Percentiles rank a stretch among this genome's conserved stretches.
phyloP scores from a whole-genome alignment of 2,888 invertebrate species.

The Scaptodrosophila latifasciaeformis region DNA sequence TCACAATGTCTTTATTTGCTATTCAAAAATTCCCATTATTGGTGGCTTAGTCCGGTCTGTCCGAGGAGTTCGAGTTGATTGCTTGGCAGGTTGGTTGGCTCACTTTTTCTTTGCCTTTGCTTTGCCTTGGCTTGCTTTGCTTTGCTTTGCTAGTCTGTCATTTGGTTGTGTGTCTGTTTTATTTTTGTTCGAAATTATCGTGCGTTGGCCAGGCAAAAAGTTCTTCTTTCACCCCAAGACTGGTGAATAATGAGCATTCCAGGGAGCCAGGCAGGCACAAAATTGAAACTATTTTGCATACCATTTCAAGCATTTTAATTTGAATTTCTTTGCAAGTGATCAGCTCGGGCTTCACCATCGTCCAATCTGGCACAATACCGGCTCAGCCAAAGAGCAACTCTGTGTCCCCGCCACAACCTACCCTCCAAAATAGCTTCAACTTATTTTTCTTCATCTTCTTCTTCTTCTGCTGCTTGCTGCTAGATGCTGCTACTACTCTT shows the following conservation, averaged over 20 bases:
- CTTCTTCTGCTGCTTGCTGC: no score
- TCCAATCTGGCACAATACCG: no score
- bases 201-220: slow-evolving; percentile 1
- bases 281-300: slow-evolving; percentile 70
- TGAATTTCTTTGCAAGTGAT: slow-evolving; percentile 64
- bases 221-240: no score
- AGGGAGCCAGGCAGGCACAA: slow-evolving; percentile 35
- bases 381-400: no score
- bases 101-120: no score
- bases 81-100: no score
- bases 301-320: slow-evolving; percentile 66
- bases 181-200: slow-evolving; percentile 7
- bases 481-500: not conserved
- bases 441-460: no score
- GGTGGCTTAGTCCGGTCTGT: no score
- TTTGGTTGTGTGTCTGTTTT: slow-evolving; percentile 20
- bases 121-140: no score
- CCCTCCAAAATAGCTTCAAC: no score
- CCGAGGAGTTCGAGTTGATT: no score
- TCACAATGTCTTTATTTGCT: slow-evolving; percentile 36
- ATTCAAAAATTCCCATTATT: not conserved
- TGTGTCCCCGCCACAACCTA: no score
- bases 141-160: slow-evolving; percentile 17
- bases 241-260: slow-evolving; percentile 66
- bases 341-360: slow-evolving; percentile 36